Evolutionary conservation across 2,797 vertebrate species (phyloP).

Genomic region (Ispidina lecontei): DNA sequence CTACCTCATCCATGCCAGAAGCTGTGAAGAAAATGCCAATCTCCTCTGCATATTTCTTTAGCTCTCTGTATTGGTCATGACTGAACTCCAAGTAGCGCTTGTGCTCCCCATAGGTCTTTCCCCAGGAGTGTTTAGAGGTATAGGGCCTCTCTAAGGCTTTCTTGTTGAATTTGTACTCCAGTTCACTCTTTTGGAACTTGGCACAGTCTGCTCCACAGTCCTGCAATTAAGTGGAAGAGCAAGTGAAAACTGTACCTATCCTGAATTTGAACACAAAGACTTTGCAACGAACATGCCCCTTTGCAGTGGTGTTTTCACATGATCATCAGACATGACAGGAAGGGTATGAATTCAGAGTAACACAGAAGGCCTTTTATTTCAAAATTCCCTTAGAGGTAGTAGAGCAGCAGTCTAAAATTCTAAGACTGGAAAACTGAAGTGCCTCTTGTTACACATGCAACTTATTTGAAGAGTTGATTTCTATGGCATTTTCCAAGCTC

Average conservation of each 20-base stretch:
- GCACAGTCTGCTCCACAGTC: constrained; percentile 93
- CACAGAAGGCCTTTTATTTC: neutral
- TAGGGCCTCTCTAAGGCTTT: constrained; percentile 82
- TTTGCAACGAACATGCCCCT: neutral
- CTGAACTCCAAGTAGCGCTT: constrained; percentile 94
- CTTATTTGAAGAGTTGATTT: neutral
- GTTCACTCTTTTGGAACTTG: constrained; percentile 95
- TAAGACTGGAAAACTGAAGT: neutral
- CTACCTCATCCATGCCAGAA: constrained; percentile 97
- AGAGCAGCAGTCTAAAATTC: neutral
- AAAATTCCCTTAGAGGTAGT: neutral
- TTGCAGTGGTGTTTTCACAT: neutral
- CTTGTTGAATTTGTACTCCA: constrained; percentile 86
- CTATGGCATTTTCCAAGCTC: neutral
- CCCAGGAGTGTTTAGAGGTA: constrained; percentile 83
- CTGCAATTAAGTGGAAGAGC: constrained; percentile 69
- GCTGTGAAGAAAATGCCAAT: constrained; percentile 95
- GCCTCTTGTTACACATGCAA: neutral
- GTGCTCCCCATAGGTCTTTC: constrained; percentile 92
- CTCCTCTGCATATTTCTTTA: constrained; percentile 90
- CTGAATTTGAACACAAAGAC: neutral
- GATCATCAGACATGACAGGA: neutral
- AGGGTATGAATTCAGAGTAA: neutral
- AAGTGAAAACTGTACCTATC: neutral
- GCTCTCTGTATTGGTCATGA: constrained; percentile 90